Conservation (phyloP, 2,113 vertebrate species). For the Rhineura floridana region DNA sequence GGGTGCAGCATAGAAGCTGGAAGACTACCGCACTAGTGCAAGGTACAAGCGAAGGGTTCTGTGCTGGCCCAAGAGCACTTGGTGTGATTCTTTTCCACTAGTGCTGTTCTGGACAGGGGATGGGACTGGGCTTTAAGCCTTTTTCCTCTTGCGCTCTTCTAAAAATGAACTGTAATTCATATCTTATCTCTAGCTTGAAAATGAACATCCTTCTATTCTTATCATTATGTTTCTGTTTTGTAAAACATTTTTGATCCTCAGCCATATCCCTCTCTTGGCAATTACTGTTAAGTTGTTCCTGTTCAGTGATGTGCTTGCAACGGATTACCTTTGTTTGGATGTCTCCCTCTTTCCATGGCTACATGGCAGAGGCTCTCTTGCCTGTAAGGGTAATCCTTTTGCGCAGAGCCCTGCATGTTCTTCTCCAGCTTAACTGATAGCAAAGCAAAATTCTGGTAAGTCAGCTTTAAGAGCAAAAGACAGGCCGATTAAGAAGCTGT, state of each 20-base stretch:
- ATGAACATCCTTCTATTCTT: constrained; percentile 83
- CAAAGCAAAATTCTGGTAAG: constrained; percentile 12
- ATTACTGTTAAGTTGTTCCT: constrained; percentile 59
- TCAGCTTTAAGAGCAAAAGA: constrained; percentile 31
- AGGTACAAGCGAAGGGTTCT: neutral
- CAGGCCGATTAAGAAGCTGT: constrained; percentile 36
- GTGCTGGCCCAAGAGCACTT: neutral
- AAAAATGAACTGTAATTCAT: constrained; percentile 78
- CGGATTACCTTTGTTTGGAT: constrained; percentile 79
- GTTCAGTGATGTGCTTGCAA: constrained; percentile 59
- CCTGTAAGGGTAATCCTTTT: constrained; percentile 45
- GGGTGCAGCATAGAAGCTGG: neutral
- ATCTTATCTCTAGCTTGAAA: constrained; percentile 80
- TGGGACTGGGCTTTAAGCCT: constrained; percentile 69
- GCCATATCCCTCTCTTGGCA: constrained; percentile 77
- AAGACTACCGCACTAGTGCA: neutral
- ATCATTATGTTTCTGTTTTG: constrained; percentile 77
- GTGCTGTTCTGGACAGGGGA: constrained; percentile 27
- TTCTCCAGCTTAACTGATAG: neutral
- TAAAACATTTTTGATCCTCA: constrained; percentile 71
- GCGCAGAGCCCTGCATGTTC: constrained; percentile 25
- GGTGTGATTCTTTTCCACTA: neutral
- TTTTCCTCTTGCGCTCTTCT: constrained; percentile 67
- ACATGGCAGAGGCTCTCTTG: constrained; percentile 54
- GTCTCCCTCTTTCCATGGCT: constrained; percentile 57